phyloP scores from a whole-genome alignment of 2,113 vertebrate species.

The Tricholaema leucomelas region DNA sequence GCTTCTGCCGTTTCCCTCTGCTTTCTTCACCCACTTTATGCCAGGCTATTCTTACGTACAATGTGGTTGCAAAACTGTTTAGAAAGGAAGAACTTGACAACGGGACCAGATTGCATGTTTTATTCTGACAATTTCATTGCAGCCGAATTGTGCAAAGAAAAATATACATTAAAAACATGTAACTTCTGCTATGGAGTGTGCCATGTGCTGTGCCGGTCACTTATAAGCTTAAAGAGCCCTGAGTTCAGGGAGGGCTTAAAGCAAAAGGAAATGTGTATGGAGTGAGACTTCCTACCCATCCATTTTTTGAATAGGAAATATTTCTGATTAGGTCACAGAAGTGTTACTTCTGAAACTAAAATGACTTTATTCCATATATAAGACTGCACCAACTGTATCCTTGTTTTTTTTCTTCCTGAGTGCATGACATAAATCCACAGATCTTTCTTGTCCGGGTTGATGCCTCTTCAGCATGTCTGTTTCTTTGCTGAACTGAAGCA shows the following conservation, averaged over 20 bases:
- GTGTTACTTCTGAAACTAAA: background rate
- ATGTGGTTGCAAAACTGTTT: background rate
- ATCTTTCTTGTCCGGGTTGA: background rate
- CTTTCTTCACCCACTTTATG: background rate
- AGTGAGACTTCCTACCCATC: background rate
- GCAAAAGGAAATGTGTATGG: background rate
- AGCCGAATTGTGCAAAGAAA: background rate
- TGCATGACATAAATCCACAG: background rate
- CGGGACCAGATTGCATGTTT: background rate
- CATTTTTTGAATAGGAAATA: background rate
- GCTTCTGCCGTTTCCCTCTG: background rate
- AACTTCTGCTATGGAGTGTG: background rate
- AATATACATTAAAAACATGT: fast-evolving
- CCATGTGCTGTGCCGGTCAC: background rate
- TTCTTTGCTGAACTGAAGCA: background rate
- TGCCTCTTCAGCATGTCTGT: background rate
- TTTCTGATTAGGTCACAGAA: background rate
- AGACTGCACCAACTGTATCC: background rate
- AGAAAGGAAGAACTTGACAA: background rate
- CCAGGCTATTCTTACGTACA: fast-evolving
- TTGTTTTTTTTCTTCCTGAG: background rate
- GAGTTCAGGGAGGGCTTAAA: background rate
- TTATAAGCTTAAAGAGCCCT: background rate
- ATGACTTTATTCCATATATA: background rate
- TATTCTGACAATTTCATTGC: background rate